Evolutionary conservation across 2,888 invertebrate species (phyloP).

Genomic region (Incurvaria masculella): DNA sequence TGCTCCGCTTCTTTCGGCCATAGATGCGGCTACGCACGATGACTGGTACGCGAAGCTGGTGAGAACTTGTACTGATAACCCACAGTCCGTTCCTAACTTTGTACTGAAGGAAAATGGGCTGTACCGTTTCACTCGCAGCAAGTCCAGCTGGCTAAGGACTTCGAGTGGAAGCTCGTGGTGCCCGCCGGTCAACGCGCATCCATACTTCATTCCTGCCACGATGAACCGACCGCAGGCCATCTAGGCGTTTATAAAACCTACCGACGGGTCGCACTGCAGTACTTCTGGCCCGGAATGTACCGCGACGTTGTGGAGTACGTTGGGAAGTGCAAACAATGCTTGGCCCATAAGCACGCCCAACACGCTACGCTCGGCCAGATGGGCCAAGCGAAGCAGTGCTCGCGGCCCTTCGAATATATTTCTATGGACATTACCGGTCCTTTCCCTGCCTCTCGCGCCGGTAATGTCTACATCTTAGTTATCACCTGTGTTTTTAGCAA

Average conservation of each 20-base stretch:
- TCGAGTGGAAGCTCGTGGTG: neutral
- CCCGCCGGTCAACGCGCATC: neutral
- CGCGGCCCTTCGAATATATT: constrained; percentile 18
- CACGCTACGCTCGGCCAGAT: constrained; percentile 14
- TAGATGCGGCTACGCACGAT: no score
- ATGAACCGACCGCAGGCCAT: constrained; percentile 14
- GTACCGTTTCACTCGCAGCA: no score
- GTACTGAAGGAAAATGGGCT: no score
- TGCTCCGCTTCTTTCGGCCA: no score
- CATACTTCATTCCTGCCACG: neutral
- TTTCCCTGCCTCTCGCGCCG: neutral
- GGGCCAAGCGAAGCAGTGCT: constrained; percentile 17
- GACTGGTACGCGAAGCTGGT: no score
- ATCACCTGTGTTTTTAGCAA: neutral
- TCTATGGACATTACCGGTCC: constrained; percentile 12
- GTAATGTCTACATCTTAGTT: neutral
- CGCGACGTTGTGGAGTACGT: constrained; percentile 12
- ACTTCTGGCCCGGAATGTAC: constrained; percentile 17
- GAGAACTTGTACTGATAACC: no score
- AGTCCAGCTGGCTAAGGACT: neutral
- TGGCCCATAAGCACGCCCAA: constrained; percentile 10
- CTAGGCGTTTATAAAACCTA: constrained; percentile 18
- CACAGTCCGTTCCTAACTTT: no score
- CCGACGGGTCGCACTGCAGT: constrained; percentile 12
- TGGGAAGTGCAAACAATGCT: constrained; percentile 12